Evolutionary conservation across 2,797 vertebrate species (phyloP), one percentile per base, ranked within the genome.

Genomic region (Lepidocolaptes lacrymiger): DNA sequence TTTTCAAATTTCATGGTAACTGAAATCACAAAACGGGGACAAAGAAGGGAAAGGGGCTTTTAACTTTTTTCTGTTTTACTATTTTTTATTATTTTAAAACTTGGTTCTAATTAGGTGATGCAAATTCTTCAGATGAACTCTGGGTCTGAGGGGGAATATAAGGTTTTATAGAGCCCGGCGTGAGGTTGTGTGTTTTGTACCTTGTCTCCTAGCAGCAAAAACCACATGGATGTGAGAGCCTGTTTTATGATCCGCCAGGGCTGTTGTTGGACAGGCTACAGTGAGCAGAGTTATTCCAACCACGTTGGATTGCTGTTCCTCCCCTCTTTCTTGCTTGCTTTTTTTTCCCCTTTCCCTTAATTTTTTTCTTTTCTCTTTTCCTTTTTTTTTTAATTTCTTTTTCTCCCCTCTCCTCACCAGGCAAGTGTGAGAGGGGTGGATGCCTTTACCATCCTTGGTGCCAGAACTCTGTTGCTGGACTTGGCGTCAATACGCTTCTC

Each of bases 161-260:
- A 95, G 95, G 90, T 95, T 92, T 95, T 89, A 96, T 54, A 27
- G 96, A 74, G 59, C 43, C 93, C 32, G 8, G 64, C 2, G 3
- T 79, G 95, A 94, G 78, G 64, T 34, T 94, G 81, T 84, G 68
- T 97, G 97, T 97, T 98, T 97, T 96, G 94, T 81, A 85, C 67
- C 43, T 76, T 12, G 88, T 98, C 91, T 97, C 97, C 94, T 89
- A 92, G 98, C 97, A 97, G 97, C 96, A 16, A 69, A 92, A 95
- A 79, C 94, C 96, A 75, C 95, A 96, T 83, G 77, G 86, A 91
- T 93, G 80, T 90, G 87, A 91, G 92, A 91, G 92, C 72, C 89
- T 95, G 91, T 82, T 96, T 96, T 96, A 94, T 96, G 92, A 93
- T 85, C 91, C 15, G 76, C 92, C 95, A 82, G 95, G 89, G 93